phyloP scores from a whole-genome alignment of 1,140 invertebrate species.

The Eulimnadia texana region DNA sequence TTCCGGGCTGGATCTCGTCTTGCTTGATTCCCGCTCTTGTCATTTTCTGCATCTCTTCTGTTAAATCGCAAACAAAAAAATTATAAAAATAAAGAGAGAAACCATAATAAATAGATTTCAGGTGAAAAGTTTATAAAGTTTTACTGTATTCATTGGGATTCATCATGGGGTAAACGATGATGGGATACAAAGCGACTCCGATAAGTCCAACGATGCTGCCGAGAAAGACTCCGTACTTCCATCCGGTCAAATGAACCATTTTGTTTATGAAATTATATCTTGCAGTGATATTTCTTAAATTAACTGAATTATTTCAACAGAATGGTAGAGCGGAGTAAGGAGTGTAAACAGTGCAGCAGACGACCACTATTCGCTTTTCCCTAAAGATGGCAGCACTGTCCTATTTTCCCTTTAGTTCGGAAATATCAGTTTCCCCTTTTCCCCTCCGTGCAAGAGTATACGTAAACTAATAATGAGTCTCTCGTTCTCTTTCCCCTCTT shows the following conservation, averaged over 20 bases:
- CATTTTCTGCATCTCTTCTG: slow-evolving; percentile 40
- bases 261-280: slow-evolving; percentile 2
- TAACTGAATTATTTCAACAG: too few species aligned
- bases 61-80: slow-evolving; percentile 24
- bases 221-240: slow-evolving; percentile 42
- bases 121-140: background rate
- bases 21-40: slow-evolving; percentile 39
- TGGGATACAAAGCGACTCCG: slow-evolving; percentile 40
- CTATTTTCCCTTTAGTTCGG: too few species aligned
- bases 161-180: slow-evolving; percentile 46
- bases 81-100: background rate
- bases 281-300: background rate
- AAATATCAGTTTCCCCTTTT: too few species aligned
- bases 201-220: slow-evolving; percentile 40
- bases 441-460: too few species aligned
- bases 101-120: background rate
- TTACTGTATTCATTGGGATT: slow-evolving; percentile 46
- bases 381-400: too few species aligned
- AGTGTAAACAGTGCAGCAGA: too few species aligned
- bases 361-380: too few species aligned
- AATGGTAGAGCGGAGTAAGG: too few species aligned
- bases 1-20: slow-evolving; percentile 51
- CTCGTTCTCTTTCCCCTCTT: too few species aligned
- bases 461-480: too few species aligned
- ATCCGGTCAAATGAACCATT: slow-evolving; percentile 35